Evolutionary conservation across 1,140 invertebrate genomes (phyloP), one percentile per base, ranked within the genome.

Genomic region (Drosophila kurseongensis): DNA sequence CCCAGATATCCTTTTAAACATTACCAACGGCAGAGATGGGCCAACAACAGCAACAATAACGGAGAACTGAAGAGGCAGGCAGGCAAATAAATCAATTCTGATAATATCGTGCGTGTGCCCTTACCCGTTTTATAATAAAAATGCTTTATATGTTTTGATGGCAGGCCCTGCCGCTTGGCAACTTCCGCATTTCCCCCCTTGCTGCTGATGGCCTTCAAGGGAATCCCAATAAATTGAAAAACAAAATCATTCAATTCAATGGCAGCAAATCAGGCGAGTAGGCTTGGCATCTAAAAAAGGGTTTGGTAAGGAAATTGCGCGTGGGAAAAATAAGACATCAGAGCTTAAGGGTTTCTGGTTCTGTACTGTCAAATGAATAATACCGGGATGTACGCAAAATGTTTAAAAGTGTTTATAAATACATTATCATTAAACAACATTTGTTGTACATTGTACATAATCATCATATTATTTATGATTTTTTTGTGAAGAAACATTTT

Each of bases 181-280:
- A 48, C 57, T 48, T 51, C 38, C 42, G 57, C 41, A 56, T 56
- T 38, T 38, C 38, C 44, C 47, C 35, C 10, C 13, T 32, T 12
- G 29, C 23, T 12, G 40, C 18, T 36, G n/a, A 13, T 27, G 32
- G 47, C 23, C 72, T 57, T 63, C 66, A 47, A 68, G 67, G 47
- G 79, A 88, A 88, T 90, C 84, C 84, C 80, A 88, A 88, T 88
- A 88, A 88, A 88, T 88, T 88, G 84, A 88, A 89, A 89, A 88
- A 89, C 85, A 84, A 88, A 89, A 89, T 89, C 83, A 88, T 88
- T 88, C 83, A 88, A 89, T 88, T 83, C 80, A 80, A 86, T 84
- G 83, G 84, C 76, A 56, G 59, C 83, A 84, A 89, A 80, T 89
- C 80, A 80, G 72, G 84, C 83, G 55, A 71, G 76, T 69, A 69